Conservation (phyloP, 2,113 vertebrate genomes). For the Rhineura floridana region DNA sequence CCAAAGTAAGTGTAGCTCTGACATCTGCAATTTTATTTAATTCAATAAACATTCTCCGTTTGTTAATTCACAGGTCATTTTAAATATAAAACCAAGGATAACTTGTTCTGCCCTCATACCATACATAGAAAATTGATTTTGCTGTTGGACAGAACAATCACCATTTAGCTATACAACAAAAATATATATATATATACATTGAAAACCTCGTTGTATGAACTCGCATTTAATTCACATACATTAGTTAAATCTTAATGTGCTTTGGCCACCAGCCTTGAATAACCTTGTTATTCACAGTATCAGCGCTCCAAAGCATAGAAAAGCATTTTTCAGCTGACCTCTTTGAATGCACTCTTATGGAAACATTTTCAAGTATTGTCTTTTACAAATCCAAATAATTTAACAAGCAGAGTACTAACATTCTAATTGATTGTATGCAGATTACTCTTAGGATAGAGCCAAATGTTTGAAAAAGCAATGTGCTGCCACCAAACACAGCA, state of each 20-base stretch:
- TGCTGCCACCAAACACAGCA: no score
- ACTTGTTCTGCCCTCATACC: not conserved
- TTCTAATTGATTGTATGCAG: not conserved
- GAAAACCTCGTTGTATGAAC: no score
- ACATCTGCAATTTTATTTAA: not conserved
- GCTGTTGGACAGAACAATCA: not conserved
- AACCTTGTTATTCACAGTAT: not conserved
- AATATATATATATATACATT: not conserved
- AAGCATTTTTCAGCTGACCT: not conserved
- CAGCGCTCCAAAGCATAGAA: not conserved
- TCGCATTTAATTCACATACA: not conserved
- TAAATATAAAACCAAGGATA: not conserved
- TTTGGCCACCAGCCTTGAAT: no score
- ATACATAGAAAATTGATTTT: not conserved
- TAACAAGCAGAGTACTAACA: not conserved
- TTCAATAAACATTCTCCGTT: not conserved
- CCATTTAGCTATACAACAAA: not conserved
- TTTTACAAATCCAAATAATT: not conserved
- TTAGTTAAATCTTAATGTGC: not conserved
- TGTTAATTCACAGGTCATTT: not conserved
- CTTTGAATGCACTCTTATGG: not conserved
- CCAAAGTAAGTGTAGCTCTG: no score
- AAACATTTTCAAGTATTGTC: not conserved
- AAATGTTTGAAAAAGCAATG: no score
- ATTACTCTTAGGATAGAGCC: no score